Evolutionary conservation across 2,797 vertebrate genomes (phyloP), one percentile per base, ranked within the genome.

Genomic region (Mus caroli): DNA sequence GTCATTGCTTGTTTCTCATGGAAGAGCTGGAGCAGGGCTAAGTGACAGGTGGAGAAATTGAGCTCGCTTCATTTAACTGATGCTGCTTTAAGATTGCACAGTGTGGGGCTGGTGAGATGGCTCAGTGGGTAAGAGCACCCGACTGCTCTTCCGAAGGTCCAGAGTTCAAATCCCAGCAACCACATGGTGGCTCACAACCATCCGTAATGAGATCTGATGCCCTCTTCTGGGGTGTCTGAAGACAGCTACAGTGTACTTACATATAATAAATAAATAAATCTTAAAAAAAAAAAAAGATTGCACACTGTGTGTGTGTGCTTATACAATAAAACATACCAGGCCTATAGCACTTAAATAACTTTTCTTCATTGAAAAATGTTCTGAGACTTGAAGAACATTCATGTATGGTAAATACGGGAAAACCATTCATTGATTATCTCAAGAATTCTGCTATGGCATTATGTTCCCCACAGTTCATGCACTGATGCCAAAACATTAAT

Each of bases 1-100:
- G 85, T 85, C 75, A 82, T 76, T 14, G 12, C 80, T 58, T 69
- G 0, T 24, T 73, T 94, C 88, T 91, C 85, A 77, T 19, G 60
- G 94, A 91, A 86, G n/a, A 93, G 90, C 87, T 94, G 31, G 86
- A 94, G 31, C 60, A 50, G 13, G 3, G 85, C 75, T 91, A 60
- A 96, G 82, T 78, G 85, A 85, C 26, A 95, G 58, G 50, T 87
- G 31, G 84, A 37, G 22, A 94, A 56, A 82, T 88, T 94, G 88
- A 82, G 85, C 85, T 69, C 86, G 90, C 43, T 43, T 85, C 80
- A 20, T 62, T 87, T 28, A 80, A 88, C 56, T 83, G 52, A 40
- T 84, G 95, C 91, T 92, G 76, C 64, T 94, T 84, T 92, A 54
- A 84, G 91, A 31, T 86, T 89, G n/a, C 87, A 50, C 3, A 11